Percentiles rank a stretch among this genome's conserved stretches.
These are phyloP conservation scores for Megaptera novaeangliae DNA, from an alignment of 2,113 vertebrate genomes.

Conservation along the genomic window DNA sequence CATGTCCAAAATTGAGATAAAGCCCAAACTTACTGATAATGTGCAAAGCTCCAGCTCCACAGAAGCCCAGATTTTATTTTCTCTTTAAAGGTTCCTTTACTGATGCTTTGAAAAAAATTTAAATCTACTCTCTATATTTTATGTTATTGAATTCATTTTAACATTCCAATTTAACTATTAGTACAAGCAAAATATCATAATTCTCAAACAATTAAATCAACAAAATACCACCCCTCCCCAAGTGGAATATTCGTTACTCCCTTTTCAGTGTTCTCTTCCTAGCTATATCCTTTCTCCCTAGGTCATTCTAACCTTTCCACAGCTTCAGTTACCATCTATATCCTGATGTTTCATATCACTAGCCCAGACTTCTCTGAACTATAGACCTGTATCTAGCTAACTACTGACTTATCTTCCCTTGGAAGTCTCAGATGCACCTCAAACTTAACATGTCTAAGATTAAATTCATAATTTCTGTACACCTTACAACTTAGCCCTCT, in stretches of 20 bases:
- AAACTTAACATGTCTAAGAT: not conserved
- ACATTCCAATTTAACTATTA: slow-evolving; percentile 7
- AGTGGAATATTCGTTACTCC: not conserved
- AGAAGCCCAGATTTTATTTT: slow-evolving; percentile 3
- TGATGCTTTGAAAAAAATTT: not conserved
- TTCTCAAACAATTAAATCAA: not conserved
- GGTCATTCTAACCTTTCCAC: not conserved
- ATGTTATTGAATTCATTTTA: not conserved
- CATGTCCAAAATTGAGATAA: not conserved
- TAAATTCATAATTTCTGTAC: not conserved
- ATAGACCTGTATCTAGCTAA: not conserved
- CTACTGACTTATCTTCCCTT: not conserved
- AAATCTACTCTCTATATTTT: not conserved
- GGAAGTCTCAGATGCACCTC: not conserved
- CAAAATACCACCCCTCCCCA: not conserved
- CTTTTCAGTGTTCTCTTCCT: not conserved
- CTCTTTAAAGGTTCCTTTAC: not conserved
- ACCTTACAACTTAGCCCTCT: not conserved
- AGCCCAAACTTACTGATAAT: not conserved
- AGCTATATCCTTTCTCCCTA: not conserved
- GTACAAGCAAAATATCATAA: slow-evolving; percentile 26
- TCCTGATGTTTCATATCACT: not conserved
- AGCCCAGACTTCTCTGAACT: not conserved
- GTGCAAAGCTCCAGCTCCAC: not conserved
- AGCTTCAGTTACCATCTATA: not conserved